phyloP scores from a whole-genome alignment of 2,888 invertebrate genomes.

The Andrena camellia region DNA sequence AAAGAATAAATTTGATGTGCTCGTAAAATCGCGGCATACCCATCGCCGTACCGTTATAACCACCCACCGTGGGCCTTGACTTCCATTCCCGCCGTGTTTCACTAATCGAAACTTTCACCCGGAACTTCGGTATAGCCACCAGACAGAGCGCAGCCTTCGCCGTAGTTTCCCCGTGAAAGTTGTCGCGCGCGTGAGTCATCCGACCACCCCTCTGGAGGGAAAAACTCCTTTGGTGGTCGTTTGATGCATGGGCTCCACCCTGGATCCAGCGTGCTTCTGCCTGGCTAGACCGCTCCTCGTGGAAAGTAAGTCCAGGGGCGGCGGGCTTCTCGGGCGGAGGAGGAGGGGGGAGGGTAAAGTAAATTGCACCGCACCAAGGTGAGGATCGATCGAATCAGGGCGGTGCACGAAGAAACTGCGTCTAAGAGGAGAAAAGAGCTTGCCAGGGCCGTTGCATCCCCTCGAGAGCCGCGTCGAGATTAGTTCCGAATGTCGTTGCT shows the following conservation, averaged over 20 bases:
- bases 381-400: conserved; percentile 80
- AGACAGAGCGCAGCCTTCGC: conserved; percentile 18
- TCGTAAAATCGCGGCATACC: conserved; percentile 39
- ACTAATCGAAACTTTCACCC: conserved; percentile 55
- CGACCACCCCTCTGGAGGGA: conserved; percentile 40
- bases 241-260: conserved; percentile 35
- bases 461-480: conserved; percentile 48
- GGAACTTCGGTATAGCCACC: conserved; percentile 33
- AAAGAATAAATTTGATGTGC: neutral
- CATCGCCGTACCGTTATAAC: conserved; percentile 43
- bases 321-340: conserved; percentile 31
- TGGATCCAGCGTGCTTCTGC: conserved; percentile 25
- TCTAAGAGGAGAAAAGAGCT: conserved; percentile 55
- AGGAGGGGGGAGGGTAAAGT: conserved; percentile 35
- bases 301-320: conserved; percentile 11
- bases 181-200: conserved; percentile 60
- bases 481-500: conserved; percentile 39
- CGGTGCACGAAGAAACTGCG: conserved; percentile 73
- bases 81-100: conserved; percentile 33
- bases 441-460: conserved; percentile 64
- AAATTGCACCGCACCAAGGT: conserved; percentile 71
- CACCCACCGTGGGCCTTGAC: conserved; percentile 50
- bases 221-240: conserved; percentile 25
- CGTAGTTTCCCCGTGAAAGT: conserved; percentile 54
- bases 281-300: conserved; percentile 39